Conservation (phyloP, 2,888 invertebrate species). For the Drosophila paramelanica region DNA sequence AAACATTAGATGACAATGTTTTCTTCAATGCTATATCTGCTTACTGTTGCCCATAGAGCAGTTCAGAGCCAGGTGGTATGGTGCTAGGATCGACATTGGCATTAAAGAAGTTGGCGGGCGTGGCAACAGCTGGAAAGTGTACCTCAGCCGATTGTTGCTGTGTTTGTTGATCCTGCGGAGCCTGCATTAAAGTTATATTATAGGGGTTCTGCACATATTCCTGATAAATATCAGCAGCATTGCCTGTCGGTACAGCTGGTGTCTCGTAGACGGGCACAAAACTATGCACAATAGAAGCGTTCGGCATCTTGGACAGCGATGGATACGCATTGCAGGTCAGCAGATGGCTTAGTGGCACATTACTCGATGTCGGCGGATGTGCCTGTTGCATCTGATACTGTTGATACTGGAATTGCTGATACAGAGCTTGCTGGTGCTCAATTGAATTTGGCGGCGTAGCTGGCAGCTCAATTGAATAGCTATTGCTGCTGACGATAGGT, state of each 20-base stretch:
- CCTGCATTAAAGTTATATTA: conserved; percentile 84
- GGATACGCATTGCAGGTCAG: conserved; percentile 82
- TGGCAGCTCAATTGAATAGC: conserved; percentile 83
- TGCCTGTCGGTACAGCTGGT: conserved; percentile 23
- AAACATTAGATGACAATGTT: conserved; percentile 20
- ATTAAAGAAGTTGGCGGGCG: conserved; percentile 88
- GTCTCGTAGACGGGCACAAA: conserved; percentile 80
- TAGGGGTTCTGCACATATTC: conserved; percentile 85
- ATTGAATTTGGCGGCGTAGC: conserved; percentile 66
- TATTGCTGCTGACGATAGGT: conserved; percentile 43
- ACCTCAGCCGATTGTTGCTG: conserved; percentile 24
- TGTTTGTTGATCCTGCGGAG: conserved; percentile 61
- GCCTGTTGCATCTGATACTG: conserved; percentile 50
- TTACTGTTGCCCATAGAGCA: conserved; percentile 86
- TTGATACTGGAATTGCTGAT: conserved; percentile 55
- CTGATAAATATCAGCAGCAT: conserved; percentile 81
- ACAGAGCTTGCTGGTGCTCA: conserved; percentile 62
- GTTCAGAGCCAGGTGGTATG: conserved; percentile 88
- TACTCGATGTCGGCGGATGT: conserved; percentile 37
- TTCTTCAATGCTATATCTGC: conserved; percentile 5
- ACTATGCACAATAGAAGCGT: conserved; percentile 83
- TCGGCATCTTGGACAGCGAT: conserved; percentile 79
- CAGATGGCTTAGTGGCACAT: conserved; percentile 83
- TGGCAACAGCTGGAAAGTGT: conserved; percentile 69
- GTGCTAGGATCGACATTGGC: conserved; percentile 85